phyloP scores from a whole-genome alignment of 2,888 invertebrate species.

The Eilema sororculum region DNA sequence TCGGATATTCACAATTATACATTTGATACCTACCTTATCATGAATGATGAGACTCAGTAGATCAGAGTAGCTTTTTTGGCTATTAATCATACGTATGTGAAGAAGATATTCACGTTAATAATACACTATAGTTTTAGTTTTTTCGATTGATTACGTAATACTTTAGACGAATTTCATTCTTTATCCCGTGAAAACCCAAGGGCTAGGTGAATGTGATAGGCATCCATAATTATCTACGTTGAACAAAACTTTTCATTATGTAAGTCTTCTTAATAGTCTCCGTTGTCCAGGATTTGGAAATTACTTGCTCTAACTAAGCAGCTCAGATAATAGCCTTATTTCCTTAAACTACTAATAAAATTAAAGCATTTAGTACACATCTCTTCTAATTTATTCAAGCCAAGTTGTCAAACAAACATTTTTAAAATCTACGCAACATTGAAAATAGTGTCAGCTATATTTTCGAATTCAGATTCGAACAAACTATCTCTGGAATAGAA shows the following conservation, averaged over 20 bases:
- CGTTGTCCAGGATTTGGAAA: conserved; percentile 3
- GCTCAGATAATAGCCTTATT: conserved; percentile 22
- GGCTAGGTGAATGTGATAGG: background rate
- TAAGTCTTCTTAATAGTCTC: conserved; percentile 17
- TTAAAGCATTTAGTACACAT: background rate
- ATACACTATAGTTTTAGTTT: too few species aligned
- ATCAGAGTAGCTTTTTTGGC: too few species aligned
- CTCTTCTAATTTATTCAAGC: background rate
- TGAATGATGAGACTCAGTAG: too few species aligned
- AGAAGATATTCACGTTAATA: too few species aligned
- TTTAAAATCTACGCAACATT: conserved; percentile 10
- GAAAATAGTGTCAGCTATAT: conserved; percentile 9
- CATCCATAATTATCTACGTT: conserved; percentile 8
- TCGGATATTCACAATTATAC: too few species aligned
- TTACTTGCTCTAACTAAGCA: conserved; percentile 13
- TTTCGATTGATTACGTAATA: too few species aligned
- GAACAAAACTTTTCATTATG: conserved; percentile 44
- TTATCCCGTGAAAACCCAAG: background rate
- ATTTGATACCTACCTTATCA: too few species aligned
- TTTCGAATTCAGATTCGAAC: background rate
- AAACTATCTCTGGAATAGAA: conserved; percentile 41
- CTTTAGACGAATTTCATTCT: too few species aligned
- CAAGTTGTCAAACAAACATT: background rate
- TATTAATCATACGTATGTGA: too few species aligned
- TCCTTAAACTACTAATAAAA: background rate